A percentile compares a stretch with the other conserved stretches of the same genome.
Conservation (phyloP, 2,113 vertebrate species). For the Platysternon megacephalum region DNA sequence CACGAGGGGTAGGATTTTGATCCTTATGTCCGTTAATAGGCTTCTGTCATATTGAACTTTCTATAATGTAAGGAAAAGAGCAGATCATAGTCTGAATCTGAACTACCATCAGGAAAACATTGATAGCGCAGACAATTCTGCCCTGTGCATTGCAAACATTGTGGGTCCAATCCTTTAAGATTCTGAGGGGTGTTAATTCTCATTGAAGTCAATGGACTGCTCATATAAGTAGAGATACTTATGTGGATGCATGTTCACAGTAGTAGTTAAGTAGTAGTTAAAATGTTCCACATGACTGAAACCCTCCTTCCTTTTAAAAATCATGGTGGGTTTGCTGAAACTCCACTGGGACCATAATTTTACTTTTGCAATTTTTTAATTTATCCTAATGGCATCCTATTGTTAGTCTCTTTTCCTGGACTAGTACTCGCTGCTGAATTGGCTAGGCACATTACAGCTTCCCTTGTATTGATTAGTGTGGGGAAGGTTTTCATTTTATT, state of each 20-base stretch:
- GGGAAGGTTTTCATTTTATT: slow-evolving; percentile 55
- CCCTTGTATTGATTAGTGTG: slow-evolving; percentile 26
- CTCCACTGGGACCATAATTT: slow-evolving; percentile 39
- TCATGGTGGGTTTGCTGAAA: slow-evolving; percentile 15
- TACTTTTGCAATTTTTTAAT: slow-evolving; percentile 56
- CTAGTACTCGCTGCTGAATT: slow-evolving; percentile 26
- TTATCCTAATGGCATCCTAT: slow-evolving; percentile 59
- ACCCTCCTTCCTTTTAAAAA: slow-evolving; percentile 59
- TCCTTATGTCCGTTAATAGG: slow-evolving; percentile 63
- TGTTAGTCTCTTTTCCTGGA: slow-evolving; percentile 38
- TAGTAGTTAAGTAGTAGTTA: slow-evolving; percentile 17
- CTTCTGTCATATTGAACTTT: slow-evolving; percentile 45
- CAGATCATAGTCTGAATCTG: slow-evolving; percentile 34
- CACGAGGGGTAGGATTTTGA: not conserved
- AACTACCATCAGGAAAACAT: slow-evolving; percentile 58
- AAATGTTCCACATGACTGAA: slow-evolving; percentile 59
- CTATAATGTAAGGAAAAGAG: slow-evolving; percentile 56
- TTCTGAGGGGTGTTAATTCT: not conserved
- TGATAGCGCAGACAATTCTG: slow-evolving; percentile 49
- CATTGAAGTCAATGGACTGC: not conserved
- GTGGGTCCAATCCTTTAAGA: not conserved
- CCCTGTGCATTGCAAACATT: slow-evolving; percentile 19
- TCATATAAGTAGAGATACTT: not conserved
- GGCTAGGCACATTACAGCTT: slow-evolving; percentile 23
- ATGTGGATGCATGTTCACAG: not conserved